Percentiles rank a stretch among this genome's conserved stretches.
Conservation (phyloP, 2,888 invertebrate genomes). For the Acrocyrtus sp. region DNA sequence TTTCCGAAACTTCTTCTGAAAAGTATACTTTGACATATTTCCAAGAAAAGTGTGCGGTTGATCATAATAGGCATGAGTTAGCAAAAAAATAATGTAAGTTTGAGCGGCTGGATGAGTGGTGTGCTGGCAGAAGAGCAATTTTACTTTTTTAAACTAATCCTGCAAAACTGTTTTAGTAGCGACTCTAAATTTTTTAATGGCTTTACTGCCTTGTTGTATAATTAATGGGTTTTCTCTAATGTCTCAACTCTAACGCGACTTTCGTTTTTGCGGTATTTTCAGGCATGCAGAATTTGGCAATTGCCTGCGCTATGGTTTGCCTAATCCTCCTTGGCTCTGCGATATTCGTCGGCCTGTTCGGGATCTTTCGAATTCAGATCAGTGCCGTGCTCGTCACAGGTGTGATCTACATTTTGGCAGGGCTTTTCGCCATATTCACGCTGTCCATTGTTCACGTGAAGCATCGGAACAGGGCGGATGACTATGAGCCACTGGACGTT, state of each 20-base stretch:
- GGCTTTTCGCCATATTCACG: slow-evolving; percentile 90
- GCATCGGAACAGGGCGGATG: slow-evolving; percentile 74
- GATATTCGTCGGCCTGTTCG: slow-evolving; percentile 87
- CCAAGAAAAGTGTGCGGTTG: too few relatives aligned
- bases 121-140: too few relatives aligned
- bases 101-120: too few relatives aligned
- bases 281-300: slow-evolving; percentile 97
- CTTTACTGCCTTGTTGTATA: too few relatives aligned
- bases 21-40: too few relatives aligned
- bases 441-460: slow-evolving; percentile 93
- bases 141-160: too few relatives aligned
- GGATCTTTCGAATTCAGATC: slow-evolving; percentile 75
- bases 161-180: too few relatives aligned
- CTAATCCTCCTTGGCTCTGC: slow-evolving; percentile 89
- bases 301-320: slow-evolving; percentile 92
- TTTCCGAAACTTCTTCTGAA: too few relatives aligned
- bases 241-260: too few relatives aligned
- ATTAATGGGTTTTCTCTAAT: not conserved
- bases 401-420: slow-evolving; percentile 92
- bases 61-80: too few relatives aligned
- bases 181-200: too few relatives aligned
- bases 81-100: too few relatives aligned
- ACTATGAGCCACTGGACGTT: slow-evolving; percentile 65
- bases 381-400: slow-evolving; percentile 94
- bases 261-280: slow-evolving; percentile 55